Evolutionary conservation across 2,113 vertebrate species (phyloP).

Genomic region (Lipophrys pholis): DNA sequence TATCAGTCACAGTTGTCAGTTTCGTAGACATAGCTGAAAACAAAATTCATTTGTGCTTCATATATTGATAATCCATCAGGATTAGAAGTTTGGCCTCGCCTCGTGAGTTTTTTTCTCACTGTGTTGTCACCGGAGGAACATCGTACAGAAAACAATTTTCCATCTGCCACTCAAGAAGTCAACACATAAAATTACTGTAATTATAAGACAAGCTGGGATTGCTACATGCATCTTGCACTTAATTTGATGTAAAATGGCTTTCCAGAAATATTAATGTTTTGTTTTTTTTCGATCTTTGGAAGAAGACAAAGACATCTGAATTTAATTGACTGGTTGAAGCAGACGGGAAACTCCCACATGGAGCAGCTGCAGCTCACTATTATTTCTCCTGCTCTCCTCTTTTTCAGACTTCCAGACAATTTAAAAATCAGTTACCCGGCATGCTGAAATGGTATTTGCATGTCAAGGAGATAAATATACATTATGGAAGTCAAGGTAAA

Average conservation of each 20-base stretch:
- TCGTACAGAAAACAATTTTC: conserved; percentile 49
- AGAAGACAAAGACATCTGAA: conserved; percentile 52
- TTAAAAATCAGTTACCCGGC: background rate
- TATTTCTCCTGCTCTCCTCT: conserved; percentile 11
- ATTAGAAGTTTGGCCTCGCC: background rate
- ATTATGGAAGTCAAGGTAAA: background rate
- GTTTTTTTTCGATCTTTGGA: conserved; percentile 30
- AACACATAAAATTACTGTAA: conserved; percentile 50
- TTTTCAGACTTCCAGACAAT: conserved; percentile 1
- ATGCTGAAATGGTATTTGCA: conserved; percentile 1
- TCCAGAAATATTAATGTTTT: conserved; percentile 35
- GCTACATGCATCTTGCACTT: conserved; percentile 23
- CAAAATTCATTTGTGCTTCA: background rate
- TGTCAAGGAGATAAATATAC: background rate
- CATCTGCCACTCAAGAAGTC: conserved; percentile 49
- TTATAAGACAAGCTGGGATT: conserved; percentile 43
- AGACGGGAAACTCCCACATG: conserved; percentile 50
- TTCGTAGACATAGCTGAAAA: conserved; percentile 1
- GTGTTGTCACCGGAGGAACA: conserved; percentile 6
- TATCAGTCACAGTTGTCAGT: background rate
- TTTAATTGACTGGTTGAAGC: conserved; percentile 53
- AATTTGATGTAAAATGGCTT: conserved; percentile 24
- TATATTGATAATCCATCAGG: background rate
- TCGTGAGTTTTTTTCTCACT: background rate
- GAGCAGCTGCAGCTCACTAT: conserved; percentile 41